phyloP scores from a whole-genome alignment of 2,113 vertebrate genomes.

The Hippotragus niger region DNA sequence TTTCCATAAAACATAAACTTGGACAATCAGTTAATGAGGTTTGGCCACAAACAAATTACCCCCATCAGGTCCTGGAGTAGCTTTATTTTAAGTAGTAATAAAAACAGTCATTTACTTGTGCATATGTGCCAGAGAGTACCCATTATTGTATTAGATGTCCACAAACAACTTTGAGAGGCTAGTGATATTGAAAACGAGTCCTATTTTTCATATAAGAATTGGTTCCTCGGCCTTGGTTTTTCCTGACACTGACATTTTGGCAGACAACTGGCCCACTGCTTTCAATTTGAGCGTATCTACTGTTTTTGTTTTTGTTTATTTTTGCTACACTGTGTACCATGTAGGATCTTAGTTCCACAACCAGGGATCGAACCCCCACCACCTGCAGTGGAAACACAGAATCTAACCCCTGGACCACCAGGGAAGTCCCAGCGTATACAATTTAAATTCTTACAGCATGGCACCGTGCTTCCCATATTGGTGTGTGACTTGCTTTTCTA shows the following conservation, averaged over 20 bases:
- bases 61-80: not conserved
- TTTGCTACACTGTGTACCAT: not conserved
- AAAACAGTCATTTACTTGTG: not conserved
- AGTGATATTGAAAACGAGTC: not conserved
- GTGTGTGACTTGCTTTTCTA: not conserved
- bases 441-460: not conserved
- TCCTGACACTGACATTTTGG: not conserved
- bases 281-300: not conserved
- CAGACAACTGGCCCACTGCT: not conserved
- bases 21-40: conserved; percentile 33
- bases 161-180: not conserved
- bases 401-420: not conserved
- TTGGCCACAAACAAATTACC: conserved; percentile 22
- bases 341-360: not conserved
- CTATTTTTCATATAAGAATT: not conserved
- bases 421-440: not conserved
- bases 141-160: not conserved
- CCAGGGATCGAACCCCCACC: not conserved
- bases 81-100: conserved; percentile 17
- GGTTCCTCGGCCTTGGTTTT: not conserved
- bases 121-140: too few species aligned
- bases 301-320: not conserved
- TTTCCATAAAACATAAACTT: not conserved
- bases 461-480: rapidly evolving
- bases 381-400: rapidly evolving